Percentiles rank a stretch among this genome's conserved stretches.
Evolutionary conservation across 2,113 vertebrate genomes (phyloP).

Genomic region (Melanocharis versteri): DNA sequence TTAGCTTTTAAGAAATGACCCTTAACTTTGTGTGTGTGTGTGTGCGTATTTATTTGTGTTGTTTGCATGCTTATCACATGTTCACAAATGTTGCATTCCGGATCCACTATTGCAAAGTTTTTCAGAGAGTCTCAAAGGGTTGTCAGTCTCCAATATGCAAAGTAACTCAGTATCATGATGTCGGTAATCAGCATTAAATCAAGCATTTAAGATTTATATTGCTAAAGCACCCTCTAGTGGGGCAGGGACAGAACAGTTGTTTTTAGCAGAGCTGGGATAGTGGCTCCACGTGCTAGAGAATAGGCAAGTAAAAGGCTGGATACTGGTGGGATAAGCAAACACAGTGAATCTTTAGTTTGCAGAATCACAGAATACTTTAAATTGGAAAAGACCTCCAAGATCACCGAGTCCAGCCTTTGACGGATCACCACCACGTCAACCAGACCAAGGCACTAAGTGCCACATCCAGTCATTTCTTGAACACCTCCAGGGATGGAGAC

Average conservation of each 20-base stretch:
- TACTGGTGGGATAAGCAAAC: neutral
- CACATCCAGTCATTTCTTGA: neutral
- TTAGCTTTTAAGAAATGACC: neutral
- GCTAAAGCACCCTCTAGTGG: slow-evolving; percentile 81
- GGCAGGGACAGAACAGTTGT: slow-evolving; percentile 27
- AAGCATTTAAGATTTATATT: slow-evolving; percentile 68
- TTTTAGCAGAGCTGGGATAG: neutral
- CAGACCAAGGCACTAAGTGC: neutral
- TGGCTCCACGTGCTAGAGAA: neutral
- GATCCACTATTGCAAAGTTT: neutral
- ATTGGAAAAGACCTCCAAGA: neutral
- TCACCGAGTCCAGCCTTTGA: neutral
- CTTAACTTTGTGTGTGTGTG: neutral
- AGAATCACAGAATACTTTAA: neutral
- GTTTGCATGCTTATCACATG: neutral
- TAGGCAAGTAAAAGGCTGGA: neutral
- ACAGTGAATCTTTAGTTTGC: neutral
- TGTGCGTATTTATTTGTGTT: neutral
- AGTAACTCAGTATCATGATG: neutral
- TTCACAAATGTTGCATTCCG: neutral
- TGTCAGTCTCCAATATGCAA: neutral
- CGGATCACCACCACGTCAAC: neutral
- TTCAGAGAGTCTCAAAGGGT: neutral
- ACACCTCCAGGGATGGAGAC: neutral
- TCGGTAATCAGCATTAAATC: neutral